Conservation (phyloP, 2,797 vertebrate species). For the Macroramphosus scolopax region DNA sequence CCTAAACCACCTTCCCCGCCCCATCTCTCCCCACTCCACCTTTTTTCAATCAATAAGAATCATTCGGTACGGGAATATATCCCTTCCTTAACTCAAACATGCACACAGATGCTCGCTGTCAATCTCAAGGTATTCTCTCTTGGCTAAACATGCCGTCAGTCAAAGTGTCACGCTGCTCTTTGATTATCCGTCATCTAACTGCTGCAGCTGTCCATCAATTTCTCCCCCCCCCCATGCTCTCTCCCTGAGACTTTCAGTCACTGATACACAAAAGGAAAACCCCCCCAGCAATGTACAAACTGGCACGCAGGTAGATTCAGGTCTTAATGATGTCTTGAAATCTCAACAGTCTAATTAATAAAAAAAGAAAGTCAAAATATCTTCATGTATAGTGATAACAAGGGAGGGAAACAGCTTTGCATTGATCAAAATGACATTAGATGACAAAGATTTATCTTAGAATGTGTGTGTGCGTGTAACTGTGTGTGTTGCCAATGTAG, state of each 20-base stretch:
- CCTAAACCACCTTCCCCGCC: not conserved
- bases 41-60: slow-evolving; percentile 39
- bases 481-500: not conserved
- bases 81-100: slow-evolving; percentile 24
- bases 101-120: slow-evolving; percentile 16
- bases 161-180: slow-evolving; percentile 18
- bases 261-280: too few relatives aligned
- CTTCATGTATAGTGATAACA: not conserved
- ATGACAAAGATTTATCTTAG: not conserved
- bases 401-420: not conserved
- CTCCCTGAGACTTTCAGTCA: too few relatives aligned
- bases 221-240: not conserved
- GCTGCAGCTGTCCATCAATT: slow-evolving; percentile 12
- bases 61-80: slow-evolving; percentile 30
- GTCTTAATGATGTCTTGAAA: too few relatives aligned
- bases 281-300: too few relatives aligned
- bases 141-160: slow-evolving; percentile 35
- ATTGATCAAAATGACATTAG: slow-evolving; percentile 12
- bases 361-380: too few relatives aligned
- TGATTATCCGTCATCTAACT: slow-evolving; percentile 31
- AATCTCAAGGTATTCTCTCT: slow-evolving; percentile 20
- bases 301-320: too few relatives aligned
- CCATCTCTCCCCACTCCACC: slow-evolving; percentile 8
- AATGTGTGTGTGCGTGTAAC: slow-evolving; percentile 1
- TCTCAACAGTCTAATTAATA: too few relatives aligned